Base-by-base conservation (phyloP, 2,888 invertebrate species). In the Dermolepida albohirtum region DNA sequence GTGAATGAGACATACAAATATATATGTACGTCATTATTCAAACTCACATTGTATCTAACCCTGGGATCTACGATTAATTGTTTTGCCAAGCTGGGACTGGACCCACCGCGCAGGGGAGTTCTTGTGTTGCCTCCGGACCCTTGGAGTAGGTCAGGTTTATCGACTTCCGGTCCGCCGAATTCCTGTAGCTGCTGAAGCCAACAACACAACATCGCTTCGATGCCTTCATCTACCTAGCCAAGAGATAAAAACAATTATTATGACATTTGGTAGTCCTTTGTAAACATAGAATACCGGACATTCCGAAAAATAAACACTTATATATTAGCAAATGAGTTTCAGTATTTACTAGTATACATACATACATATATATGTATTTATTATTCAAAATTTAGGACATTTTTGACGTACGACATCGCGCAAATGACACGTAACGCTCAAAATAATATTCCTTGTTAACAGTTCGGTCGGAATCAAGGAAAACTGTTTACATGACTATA, bases 161-260 rank as follows among this genome's bases (percentile, higher is more conserved):
- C 94, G 51, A 91, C 90, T 83, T 93, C 92, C 1, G 93, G 92
- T 0, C 92, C 92, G 12, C 93, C 92, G 75, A 93, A 92, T 80
- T 93, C 93, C 81, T 93, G 93, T 70, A 94, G 84, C 79, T 92
- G 93, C 80, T 93, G 93, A 70, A 94, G 83, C 92, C 93, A 93
- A 80, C 93, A 93, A 77, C 93, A 92, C 14, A 94, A 86, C 93
- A 94, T 93, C 66, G 92, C 91, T 82, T 94, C 94, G 82, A 94
- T 93, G 68, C 94, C 94, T 79, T 93, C 93, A 77, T 91, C 90
- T 71, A 91, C 90, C 90, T 91, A 75, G 54, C 75, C 70, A 68
- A 68, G 44, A 66, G 62, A 68, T 44, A 41, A 59, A 51, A 57
- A 39, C 52, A 16, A 54, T 54, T 54, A 54, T 54, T 54, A 11